Evolutionary conservation across 1,140 invertebrate genomes (phyloP), one percentile per base, ranked within the genome.

Genomic region (Bursaphelenchus mucronatus): DNA sequence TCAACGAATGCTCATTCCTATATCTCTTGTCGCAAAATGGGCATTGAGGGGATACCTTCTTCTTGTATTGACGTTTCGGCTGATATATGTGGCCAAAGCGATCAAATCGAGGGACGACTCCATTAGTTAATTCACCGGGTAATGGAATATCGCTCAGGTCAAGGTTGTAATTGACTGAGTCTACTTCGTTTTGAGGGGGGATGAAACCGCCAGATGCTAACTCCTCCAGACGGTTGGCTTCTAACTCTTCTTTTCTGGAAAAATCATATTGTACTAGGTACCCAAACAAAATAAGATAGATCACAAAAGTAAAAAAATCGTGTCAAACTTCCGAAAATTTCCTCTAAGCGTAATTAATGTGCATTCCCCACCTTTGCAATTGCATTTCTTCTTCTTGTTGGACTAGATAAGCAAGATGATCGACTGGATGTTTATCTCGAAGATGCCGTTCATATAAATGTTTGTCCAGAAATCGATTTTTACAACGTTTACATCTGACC

Each of bases 31-130:
- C 78, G 59, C 78, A 80, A 53, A 80, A 80, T 4, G 76, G 73
- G 50, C 78, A 80, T 64, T 80, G 78, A 3, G 78, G 78, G 17
- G 77, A 80, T 10, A 82, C 61, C 56, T 80, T 80, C 71, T 81
- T 80, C 50, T 77, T 76, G 74, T 79, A 79, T 21, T 70, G 50
- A 15, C 76, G 53, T 61, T 76, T 76, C 13, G 69, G 70, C 43
- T 76, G 74, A 55, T 61, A 73, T 7, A 80, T 54, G 8, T 66
- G 51, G 17, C 75, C 75, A 47, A 63, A 76, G 44, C 61, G 61
- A 61, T 77, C 78, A 54, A 76, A 79, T 10, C 78, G 63, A 13
- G 76, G 63, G 3, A 72, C 54, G 13, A 78, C 49, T 8, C 75
- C 75, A 30, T 69, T 65, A 11, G 70, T 76, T 40, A 69, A 41